Base-by-base conservation (phyloP, 2,113 vertebrate species). In the Aegithalos caudatus region DNA sequence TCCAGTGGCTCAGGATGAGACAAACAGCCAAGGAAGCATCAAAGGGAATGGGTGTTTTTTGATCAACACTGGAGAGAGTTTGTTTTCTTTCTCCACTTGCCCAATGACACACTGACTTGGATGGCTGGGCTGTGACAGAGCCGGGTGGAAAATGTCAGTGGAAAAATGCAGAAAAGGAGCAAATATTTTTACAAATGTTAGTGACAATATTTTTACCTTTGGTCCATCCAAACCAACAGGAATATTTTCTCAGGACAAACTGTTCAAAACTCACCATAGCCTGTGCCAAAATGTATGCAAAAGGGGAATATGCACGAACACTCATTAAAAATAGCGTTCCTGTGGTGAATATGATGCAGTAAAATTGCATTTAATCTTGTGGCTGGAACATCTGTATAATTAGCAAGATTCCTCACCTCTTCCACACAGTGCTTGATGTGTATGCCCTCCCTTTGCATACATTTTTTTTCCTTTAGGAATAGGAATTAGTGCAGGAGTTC, bases 11-110 rank as follows among this genome's bases (percentile, higher is more conserved):
- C 79, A 20, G 95, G 92, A 64, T 53, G 92, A 86, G 93, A 96
- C 95, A 95, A 96, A 96, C 95, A 81, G 93, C 96, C 94, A 96
- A 95, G 81, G 95, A 95, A 88, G 94, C 93, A 96, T 97, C 96
- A 96, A 97, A 95, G 95, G 37, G 64, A 71, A 95, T 15, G 92
- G 82, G 71, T 88, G 93, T 11, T 80, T 95, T 95, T 93, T 95
- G 91, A 95, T 97, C 95, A 93, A 80, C 95, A 28, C 6, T 82
- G 93, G 71, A 90, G 93, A 82, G 91, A 88, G 93, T 96, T 96
- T 97, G 95, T 96, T 96, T 96, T 96, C 94, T 88, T 95, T 97
- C 87, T 92, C 88, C 82, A 33, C 94, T 96, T 61, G 94, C 93
- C 93, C 94, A 95, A 51, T 96, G 96, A 96, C 94, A 95, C 94